phyloP scores from a whole-genome alignment of 2,888 invertebrate genomes.

The Nasonia oneida region DNA sequence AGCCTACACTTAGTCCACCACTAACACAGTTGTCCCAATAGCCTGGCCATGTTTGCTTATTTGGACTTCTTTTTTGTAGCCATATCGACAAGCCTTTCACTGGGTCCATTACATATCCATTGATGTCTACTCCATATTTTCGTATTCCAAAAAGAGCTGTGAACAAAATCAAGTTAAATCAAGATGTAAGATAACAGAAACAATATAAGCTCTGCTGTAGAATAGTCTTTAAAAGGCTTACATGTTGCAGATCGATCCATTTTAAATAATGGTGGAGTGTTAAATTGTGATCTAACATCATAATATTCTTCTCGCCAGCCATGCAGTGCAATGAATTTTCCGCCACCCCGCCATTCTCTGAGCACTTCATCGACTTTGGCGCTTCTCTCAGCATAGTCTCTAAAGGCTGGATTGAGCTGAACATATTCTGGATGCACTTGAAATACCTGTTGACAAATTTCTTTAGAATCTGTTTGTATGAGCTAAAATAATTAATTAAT shows the following conservation, averaged over 20 bases:
- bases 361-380: constrained; percentile 89
- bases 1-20: constrained; percentile 94
- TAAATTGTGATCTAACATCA: constrained; percentile 90
- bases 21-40: constrained; percentile 98
- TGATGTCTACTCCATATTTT: constrained; percentile 96
- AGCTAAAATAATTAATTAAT: background rate
- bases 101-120: constrained; percentile 93
- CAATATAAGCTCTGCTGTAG: background rate
- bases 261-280: constrained; percentile 83
- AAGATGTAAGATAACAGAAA: constrained; percentile 24
- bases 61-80: constrained; percentile 94
- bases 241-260: constrained; percentile 97
- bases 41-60: constrained; percentile 97
- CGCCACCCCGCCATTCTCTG: constrained; percentile 86
- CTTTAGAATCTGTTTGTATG: background rate
- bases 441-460: constrained; percentile 82
- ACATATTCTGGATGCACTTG: constrained; percentile 87
- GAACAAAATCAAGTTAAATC: constrained; percentile 33
- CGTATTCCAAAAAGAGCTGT: constrained; percentile 92
- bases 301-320: constrained; percentile 98
- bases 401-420: constrained; percentile 92
- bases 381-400: constrained; percentile 91
- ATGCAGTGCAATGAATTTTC: constrained; percentile 89
- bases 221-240: constrained; percentile 71
- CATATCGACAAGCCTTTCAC: constrained; percentile 93